Percentiles rank a stretch among this genome's conserved stretches.
Conservation (phyloP, 2,113 vertebrate genomes). For the Anguilla japonica region DNA sequence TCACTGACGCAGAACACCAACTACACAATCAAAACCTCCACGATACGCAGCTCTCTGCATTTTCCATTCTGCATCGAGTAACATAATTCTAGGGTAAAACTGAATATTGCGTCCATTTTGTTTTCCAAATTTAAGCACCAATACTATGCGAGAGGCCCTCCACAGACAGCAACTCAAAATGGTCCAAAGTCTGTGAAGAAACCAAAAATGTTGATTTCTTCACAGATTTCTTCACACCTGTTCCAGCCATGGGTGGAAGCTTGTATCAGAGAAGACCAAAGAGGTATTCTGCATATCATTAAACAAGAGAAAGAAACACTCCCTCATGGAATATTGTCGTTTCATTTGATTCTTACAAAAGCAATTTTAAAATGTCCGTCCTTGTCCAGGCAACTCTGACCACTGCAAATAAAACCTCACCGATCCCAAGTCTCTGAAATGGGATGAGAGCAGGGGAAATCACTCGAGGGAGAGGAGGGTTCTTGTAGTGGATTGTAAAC, state of each 20-base stretch:
- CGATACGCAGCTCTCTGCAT: background rate
- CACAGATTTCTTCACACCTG: background rate
- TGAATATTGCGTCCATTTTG: background rate
- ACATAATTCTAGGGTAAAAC: background rate
- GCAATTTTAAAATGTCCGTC: background rate
- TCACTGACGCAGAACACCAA: background rate
- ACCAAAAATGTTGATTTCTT: background rate
- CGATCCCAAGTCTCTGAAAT: slow-evolving; percentile 16
- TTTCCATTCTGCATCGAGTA: background rate
- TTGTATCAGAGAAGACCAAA: background rate
- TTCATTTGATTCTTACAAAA: slow-evolving; percentile 1
- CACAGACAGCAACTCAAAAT: background rate
- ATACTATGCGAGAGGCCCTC: background rate
- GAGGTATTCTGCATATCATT: background rate
- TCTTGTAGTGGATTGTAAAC: slow-evolving; percentile 7
- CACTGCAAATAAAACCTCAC: slow-evolving; percentile 14
- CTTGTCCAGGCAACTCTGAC: slow-evolving; percentile 5
- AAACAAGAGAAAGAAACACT: background rate
- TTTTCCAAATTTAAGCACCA: slow-evolving; percentile 1
- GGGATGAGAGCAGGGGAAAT: slow-evolving; percentile 3
- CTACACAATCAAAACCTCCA: background rate
- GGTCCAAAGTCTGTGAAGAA: background rate
- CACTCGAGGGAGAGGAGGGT: background rate
- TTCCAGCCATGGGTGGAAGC: background rate
- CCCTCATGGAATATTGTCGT: background rate